phyloP scores from a whole-genome alignment of 2,888 invertebrate genomes.

The Melieria omissa region DNA sequence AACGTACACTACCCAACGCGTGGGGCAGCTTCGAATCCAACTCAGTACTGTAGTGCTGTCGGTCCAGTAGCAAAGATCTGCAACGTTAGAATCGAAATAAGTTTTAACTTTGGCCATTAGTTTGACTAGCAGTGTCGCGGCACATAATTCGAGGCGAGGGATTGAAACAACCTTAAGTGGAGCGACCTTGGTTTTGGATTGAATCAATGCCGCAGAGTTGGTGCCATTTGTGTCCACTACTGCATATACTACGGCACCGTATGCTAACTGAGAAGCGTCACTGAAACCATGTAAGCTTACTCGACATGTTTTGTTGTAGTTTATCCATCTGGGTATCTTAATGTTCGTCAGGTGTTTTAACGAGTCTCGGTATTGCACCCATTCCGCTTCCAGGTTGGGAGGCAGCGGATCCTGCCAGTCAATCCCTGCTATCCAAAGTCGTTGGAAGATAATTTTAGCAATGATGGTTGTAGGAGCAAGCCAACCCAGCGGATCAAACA shows the following conservation, averaged over 20 bases:
- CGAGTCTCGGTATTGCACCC: conserved; percentile 43
- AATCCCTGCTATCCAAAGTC: conserved; percentile 11
- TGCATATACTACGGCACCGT: neutral
- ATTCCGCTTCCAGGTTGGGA: conserved; percentile 40
- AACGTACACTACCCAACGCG: too few species aligned
- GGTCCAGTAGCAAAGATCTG: too few species aligned
- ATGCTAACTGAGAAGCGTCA: neutral
- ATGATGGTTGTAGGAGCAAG: conserved; percentile 30
- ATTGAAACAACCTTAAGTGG: too few species aligned
- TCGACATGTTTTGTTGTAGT: neutral
- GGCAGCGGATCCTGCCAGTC: conserved; percentile 36
- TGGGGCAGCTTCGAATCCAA: too few species aligned
- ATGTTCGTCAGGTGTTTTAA: neutral
- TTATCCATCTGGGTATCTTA: conserved; percentile 16
- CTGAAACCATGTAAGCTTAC: neutral
- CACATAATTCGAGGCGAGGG: too few species aligned
- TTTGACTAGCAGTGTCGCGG: too few species aligned
- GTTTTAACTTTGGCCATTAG: too few species aligned
- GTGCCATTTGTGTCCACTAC: neutral
- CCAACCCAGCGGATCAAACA: conserved; percentile 28
- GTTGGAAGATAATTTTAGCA: conserved; percentile 29
- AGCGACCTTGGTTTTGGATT: neutral
- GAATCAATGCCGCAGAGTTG: neutral
- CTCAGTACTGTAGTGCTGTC: too few species aligned
- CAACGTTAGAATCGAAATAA: too few species aligned